A percentile compares a stretch with the other conserved stretches of the same genome.
Evolutionary conservation across 2,888 invertebrate genomes (phyloP).

Genomic region (Amphipoea oculea): DNA sequence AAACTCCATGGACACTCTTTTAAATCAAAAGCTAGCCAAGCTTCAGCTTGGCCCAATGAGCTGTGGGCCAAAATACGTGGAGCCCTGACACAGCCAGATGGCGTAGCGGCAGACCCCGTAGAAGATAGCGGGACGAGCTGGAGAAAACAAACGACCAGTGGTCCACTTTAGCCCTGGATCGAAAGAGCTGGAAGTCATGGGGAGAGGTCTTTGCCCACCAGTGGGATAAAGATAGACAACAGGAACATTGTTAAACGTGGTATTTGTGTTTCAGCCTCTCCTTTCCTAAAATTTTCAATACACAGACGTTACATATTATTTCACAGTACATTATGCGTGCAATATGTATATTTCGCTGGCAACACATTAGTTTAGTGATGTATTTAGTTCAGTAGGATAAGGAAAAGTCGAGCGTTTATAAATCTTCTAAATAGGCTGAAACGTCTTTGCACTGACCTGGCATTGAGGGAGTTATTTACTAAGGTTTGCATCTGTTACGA

Average conservation of each 20-base stretch:
- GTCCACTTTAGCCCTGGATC: not conserved
- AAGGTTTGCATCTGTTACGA: not conserved
- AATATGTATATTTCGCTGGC: slow-evolving; percentile 17
- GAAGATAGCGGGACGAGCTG: not conserved
- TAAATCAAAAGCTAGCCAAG: not conserved
- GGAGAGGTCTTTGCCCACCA: not conserved
- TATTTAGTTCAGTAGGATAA: slow-evolving; percentile 67
- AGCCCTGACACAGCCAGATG: not conserved
- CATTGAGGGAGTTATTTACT: slow-evolving; percentile 43
- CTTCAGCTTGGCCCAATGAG: not conserved
- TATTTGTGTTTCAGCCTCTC: not conserved
- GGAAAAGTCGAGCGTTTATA: slow-evolving; percentile 38
- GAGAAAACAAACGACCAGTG: not conserved
- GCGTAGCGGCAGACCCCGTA: not conserved
- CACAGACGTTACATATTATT: not conserved
- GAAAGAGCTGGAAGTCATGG: not conserved
- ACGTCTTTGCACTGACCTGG: slow-evolving; percentile 32
- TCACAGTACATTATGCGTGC: slow-evolving; percentile 17
- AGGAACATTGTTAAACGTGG: not conserved
- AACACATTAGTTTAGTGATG: slow-evolving; percentile 29
- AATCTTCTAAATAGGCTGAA: slow-evolving; percentile 51
- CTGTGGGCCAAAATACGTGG: not conserved
- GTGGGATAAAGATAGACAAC: not conserved
- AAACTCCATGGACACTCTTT: too few relatives aligned
- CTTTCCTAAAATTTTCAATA: not conserved